Conservation (phyloP, 1,140 invertebrate species). For the Arctopsyche grandis region DNA sequence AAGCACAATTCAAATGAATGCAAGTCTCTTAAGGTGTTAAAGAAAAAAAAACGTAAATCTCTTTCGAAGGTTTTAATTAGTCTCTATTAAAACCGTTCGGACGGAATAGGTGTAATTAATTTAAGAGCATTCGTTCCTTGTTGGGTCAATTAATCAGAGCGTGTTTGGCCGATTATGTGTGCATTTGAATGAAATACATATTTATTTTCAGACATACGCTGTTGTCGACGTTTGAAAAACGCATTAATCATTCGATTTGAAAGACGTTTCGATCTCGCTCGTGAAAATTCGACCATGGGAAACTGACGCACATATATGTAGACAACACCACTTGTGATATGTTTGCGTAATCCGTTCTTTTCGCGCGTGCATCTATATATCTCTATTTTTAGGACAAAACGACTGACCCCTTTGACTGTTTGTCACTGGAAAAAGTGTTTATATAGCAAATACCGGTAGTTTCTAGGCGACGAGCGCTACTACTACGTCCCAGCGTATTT, state of each 20-base stretch:
- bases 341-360: neutral
- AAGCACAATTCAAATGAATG: slow-evolving; percentile 13
- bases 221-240: slow-evolving; percentile 1
- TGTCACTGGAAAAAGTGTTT: slow-evolving; percentile 38
- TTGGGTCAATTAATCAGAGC: slow-evolving; percentile 38
- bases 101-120: slow-evolving; percentile 37
- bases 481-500: slow-evolving; percentile 37
- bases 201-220: slow-evolving; percentile 16
- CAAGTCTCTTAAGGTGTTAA: neutral
- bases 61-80: slow-evolving; percentile 36
- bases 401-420: slow-evolving; percentile 38
- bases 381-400: slow-evolving; percentile 28
- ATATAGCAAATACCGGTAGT: slow-evolving; percentile 46
- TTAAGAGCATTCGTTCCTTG: slow-evolving; percentile 18
- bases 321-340: no score
- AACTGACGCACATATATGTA: neutral
- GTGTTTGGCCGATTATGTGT: slow-evolving; percentile 22
- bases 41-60: slow-evolving; percentile 28
- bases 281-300: neutral
- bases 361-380: neutral
- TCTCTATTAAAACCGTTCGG: slow-evolving; percentile 30
- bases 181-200: slow-evolving; percentile 23
- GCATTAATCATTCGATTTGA: slow-evolving; percentile 11
- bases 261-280: no score
- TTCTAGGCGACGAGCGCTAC: slow-evolving; percentile 22